A percentile compares a stretch with the other conserved stretches of the same genome.
phyloP scores from a whole-genome alignment of 2,113 vertebrate species.

The Chaetops frenatus region DNA sequence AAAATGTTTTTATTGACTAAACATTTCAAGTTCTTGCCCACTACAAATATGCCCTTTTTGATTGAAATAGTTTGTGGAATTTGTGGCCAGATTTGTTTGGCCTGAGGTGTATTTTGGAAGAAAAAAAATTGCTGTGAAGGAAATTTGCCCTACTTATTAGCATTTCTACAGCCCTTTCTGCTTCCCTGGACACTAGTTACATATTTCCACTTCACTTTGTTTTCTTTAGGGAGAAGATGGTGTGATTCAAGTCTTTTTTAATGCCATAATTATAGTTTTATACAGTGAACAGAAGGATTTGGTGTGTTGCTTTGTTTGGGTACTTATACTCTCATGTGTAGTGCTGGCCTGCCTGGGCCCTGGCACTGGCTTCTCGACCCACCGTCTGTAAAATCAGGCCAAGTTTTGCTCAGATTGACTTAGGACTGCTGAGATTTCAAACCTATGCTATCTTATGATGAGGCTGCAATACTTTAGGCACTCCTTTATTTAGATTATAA shows the following conservation, averaged over 20 bases:
- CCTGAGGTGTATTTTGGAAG: not conserved
- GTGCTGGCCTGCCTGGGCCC: not conserved
- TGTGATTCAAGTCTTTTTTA: not conserved
- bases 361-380: not conserved
- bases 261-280: not conserved
- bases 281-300: not conserved
- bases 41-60: not conserved
- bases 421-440: not conserved
- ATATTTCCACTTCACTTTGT: not conserved
- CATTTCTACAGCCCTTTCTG: not conserved
- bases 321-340: not conserved
- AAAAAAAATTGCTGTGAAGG: not conserved
- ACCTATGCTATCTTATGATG: not conserved
- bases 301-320: not conserved
- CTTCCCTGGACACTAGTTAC: not conserved
- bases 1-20: not conserved
- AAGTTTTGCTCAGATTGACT: not conserved
- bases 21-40: not conserved
- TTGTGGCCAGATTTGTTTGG: not conserved
- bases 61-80: not conserved
- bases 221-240: not conserved
- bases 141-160: not conserved
- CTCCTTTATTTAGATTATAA: not conserved
- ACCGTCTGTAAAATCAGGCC: not conserved
- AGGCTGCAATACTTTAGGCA: not conserved